Conservation (phyloP, 2,888 invertebrate genomes). For the Salpingus planirostris region DNA sequence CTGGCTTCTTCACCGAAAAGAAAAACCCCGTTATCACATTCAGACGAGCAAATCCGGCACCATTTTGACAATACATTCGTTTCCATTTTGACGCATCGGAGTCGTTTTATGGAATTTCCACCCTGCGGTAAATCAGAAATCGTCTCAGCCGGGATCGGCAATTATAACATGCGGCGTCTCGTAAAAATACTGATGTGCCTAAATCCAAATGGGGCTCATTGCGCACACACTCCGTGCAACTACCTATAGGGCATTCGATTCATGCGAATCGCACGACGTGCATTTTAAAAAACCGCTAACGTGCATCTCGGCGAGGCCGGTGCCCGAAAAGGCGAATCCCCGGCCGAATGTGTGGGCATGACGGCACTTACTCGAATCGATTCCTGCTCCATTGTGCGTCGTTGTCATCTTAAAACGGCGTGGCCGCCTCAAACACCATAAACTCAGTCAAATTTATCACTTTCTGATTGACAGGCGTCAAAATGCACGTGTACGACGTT, state of each 20-base stretch:
- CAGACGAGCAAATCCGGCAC: conserved; percentile 58
- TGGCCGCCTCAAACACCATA: no score
- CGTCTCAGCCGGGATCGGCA: conserved; percentile 18
- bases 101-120: no score
- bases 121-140: conserved; percentile 18
- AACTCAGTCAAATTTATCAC: conserved; percentile 17
- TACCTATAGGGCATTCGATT: conserved; percentile 36
- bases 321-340: conserved; percentile 7
- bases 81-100: conserved; percentile 33
- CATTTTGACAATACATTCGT: conserved; percentile 28
- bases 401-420: no score
- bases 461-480: conserved; percentile 34
- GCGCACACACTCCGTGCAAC: conserved; percentile 38
- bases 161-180: conserved; percentile 26
- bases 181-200: conserved; percentile 29
- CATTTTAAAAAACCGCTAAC: conserved; percentile 34
- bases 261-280: conserved; percentile 35
- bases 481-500: conserved; percentile 33
- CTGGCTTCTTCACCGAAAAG: conserved; percentile 59
- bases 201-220: conserved; percentile 34
- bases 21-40: conserved; percentile 51
- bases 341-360: no score
- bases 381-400: no score
- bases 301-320: conserved; percentile 19
- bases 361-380: no score